Conservation (phyloP, 2,797 vertebrate species). For the Smutsia gigantea region DNA sequence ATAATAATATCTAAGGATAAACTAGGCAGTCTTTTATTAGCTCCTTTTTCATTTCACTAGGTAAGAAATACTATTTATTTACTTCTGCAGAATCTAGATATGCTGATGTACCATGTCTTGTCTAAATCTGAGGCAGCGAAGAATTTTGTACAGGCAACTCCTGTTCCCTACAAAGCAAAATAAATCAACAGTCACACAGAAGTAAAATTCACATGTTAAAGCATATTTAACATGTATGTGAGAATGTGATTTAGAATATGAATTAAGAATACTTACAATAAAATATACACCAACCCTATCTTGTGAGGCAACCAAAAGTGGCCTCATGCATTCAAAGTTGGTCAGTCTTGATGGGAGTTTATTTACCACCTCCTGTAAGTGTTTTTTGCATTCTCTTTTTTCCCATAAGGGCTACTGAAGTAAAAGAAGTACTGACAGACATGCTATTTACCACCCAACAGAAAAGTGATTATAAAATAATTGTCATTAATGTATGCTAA, state of each 20-base stretch:
- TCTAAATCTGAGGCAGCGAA: not conserved
- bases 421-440: not conserved
- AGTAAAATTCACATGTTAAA: not conserved
- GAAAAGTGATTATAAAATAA: not conserved
- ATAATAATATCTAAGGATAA: conserved; percentile 36
- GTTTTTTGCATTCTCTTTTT: not conserved
- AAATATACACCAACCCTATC: not conserved
- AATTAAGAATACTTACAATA: not conserved
- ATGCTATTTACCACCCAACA: not conserved
- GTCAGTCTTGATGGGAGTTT: not conserved
- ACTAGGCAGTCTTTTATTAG: conserved; percentile 11
- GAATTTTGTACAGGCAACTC: not conserved
- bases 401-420: not conserved
- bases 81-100: not conserved
- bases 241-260: not conserved
- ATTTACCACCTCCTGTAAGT: not conserved
- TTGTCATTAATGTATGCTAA: not conserved
- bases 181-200: not conserved
- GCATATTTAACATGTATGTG: not conserved
- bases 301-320: not conserved
- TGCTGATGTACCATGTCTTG: not conserved
- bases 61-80: not conserved
- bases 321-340: not conserved
- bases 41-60: conserved; percentile 31
- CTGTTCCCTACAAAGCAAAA: not conserved